Conservation (phyloP, 2,888 invertebrate genomes). For the Didymodactylos carnosus region DNA sequence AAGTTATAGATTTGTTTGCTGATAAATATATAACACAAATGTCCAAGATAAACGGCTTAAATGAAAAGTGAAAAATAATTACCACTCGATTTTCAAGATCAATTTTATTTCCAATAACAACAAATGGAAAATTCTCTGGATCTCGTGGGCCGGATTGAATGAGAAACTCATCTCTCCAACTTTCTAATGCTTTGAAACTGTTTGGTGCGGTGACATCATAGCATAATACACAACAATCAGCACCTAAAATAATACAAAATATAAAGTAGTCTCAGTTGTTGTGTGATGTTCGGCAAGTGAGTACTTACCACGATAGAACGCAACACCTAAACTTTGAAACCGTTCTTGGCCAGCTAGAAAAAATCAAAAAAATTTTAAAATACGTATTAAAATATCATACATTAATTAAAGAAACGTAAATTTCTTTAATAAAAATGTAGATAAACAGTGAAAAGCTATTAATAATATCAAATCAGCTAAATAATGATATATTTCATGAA, state of each 20-base stretch:
- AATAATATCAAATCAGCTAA: too few species aligned
- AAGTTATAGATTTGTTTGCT: too few species aligned
- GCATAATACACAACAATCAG: conserved; percentile 85
- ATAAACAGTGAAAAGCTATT: too few species aligned
- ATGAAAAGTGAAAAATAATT: not conserved
- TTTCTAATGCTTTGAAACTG: conserved; percentile 93
- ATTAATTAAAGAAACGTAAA: not conserved
- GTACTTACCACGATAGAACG: conserved; percentile 96
- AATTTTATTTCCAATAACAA: conserved; percentile 90
- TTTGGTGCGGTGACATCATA: conserved; percentile 95
- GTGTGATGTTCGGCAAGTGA: too few species aligned
- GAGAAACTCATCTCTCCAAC: conserved; percentile 77
- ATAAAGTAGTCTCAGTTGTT: too few species aligned
- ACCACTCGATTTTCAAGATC: conserved; percentile 41
- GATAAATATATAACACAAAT: too few species aligned
- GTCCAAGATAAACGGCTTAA: too few species aligned
- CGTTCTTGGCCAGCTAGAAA: conserved; percentile 98
- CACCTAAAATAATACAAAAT: too few species aligned
- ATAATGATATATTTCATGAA: too few species aligned
- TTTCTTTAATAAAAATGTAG: too few species aligned
- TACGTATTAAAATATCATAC: not conserved
- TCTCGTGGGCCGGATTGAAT: conserved; percentile 70
- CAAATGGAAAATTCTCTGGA: conserved; percentile 97
- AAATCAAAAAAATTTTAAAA: conserved; percentile 45
- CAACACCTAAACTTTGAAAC: conserved; percentile 93